Evolutionary conservation across 2,113 vertebrate genomes (phyloP), one percentile per base, ranked within the genome.

Genomic region (Chloebia gouldiae): DNA sequence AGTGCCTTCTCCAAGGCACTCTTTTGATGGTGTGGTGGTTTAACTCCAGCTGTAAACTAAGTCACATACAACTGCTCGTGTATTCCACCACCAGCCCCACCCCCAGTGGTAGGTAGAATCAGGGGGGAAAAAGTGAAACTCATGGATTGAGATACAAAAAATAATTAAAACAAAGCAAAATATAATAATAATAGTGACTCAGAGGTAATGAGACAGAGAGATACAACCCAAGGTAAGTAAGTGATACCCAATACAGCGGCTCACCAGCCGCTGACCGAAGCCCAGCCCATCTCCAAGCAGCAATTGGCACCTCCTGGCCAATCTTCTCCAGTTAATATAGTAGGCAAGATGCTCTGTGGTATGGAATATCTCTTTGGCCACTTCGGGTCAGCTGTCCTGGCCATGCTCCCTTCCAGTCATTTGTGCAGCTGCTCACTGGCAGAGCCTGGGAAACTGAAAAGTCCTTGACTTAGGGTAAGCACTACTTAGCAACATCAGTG

Each of bases 221-320:
- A 35, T 35, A 31, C 30, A 69, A n/a, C 25, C 31, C 25, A 30
- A n/a, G 60, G 15, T 21, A 13, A 39, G 15, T 53, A 68, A 53
- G 54, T 45, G 28, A 7, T 61, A 33, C n/a, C n/a, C 24, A 27
- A 0, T 47, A 22, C 14, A 40, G 1, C 22, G 44, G n/a, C 8
- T 35, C 63, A 27, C 17, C 40, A 61, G 21, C 13, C 30, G 7
- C 47, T 61, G 47, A 61, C 16, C 0, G 0, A 27, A 61, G 54
- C 47, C 40, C 17, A 35, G 47, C 47, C n/a, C 25, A 42, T 68
- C 11, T 45, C n/a, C 0, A 0, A 54, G 63, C n/a, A 47, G n/a
- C 0, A 0, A 15, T 28, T 18, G 31, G 47, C 47, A 49, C 47
- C 47, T 90, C 21, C 63, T 0, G 0, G 54, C 12, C 40, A 27